Evolutionary conservation across 2,797 vertebrate species (phyloP), one percentile per base, ranked within the genome.

Genomic region (Sciaenops ocellatus): DNA sequence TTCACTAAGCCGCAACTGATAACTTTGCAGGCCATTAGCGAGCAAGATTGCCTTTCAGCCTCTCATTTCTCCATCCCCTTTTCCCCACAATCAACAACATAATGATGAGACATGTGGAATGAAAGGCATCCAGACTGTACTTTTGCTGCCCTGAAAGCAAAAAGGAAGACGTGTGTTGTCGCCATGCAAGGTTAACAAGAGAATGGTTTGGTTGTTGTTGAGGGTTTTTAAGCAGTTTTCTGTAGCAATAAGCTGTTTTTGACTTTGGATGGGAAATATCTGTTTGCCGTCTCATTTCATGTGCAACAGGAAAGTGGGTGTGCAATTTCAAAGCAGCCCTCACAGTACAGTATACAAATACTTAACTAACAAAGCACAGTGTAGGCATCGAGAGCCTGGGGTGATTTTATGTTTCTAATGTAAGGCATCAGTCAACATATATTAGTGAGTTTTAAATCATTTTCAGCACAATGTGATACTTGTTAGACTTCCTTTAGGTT

Each of bases 11-110:
- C 83, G 88, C 93, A 92, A 93, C 93, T 93, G 93, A 95, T 95
- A 96, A 95, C 93, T 94, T 94, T 95, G 90, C 93, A 94, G 94
- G 93, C 93, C 93, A 95, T 96, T 95, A 95, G 91, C 55, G 78
- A 90, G 85, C 88, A 77, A 92, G 93, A 95, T 94, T 95, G 94
- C 90, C 90, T 94, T 92, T 91, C 87, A 81, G 84, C 88, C 78
- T 88, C 79, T 86, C 81, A 80, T 91, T 92, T 84, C 86, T 83
- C 80, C 82, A 71, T 85, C 85, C 88, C 85, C 79, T 79, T 83
- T 84, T 88, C 81, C 47, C 56, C 54, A 84, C 89, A 93, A 93
- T 94, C 93, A 93, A 92, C 87, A 90, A 90, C 85, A 87, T 88
- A 88, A 90, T 81, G 88, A 92, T 85, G 84, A 92, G 85, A 89